Conservation (phyloP, 2,888 invertebrate species). For the Leptarthrus brevirostris region DNA sequence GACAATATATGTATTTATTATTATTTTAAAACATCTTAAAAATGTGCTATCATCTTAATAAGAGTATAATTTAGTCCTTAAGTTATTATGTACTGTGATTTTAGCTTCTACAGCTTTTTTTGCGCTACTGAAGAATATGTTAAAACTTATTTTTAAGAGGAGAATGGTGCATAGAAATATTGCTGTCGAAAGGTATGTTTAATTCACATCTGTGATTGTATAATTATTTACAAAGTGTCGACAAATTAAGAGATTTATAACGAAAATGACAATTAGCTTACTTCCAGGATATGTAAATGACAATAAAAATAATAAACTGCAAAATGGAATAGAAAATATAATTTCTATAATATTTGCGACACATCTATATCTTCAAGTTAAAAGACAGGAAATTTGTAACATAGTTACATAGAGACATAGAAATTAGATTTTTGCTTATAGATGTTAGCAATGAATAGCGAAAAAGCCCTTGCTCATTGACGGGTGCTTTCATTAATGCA, state of each 20-base stretch:
- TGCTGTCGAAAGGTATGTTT: not conserved
- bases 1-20: not conserved
- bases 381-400: too few species aligned
- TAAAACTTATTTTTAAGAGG: not conserved
- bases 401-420: too few species aligned
- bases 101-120: not conserved
- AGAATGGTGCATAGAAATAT: not conserved
- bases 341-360: too few species aligned
- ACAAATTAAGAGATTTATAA: conserved; percentile 4
- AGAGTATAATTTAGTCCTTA: not conserved
- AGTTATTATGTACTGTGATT: not conserved
- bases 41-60: not conserved
- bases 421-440: too few species aligned
- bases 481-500: too few species aligned
- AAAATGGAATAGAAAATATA: too few species aligned
- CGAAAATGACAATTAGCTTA: not conserved
- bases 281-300: not conserved
- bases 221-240: not conserved
- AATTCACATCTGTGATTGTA: not conserved
- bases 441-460: too few species aligned
- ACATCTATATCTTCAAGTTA: too few species aligned
- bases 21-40: not conserved
- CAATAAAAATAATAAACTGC: not conserved
- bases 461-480: too few species aligned
- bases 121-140: not conserved